A percentile compares a stretch with the other conserved stretches of the same genome.
Evolutionary conservation across 2,797 vertebrate genomes (phyloP).

Genomic region (Rhincodon typus): DNA sequence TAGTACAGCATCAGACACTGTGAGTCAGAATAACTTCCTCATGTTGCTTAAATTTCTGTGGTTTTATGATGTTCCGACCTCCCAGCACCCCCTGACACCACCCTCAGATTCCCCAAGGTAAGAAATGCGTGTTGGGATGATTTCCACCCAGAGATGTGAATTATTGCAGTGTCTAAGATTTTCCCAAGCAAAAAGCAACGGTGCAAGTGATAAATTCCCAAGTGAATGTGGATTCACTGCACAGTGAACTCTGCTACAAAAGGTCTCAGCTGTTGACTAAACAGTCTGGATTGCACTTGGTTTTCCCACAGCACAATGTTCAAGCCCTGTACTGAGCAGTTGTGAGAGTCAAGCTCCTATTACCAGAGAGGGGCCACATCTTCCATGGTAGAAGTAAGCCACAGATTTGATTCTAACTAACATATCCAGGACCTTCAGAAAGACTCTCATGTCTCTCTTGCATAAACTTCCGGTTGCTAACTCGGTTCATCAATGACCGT

Average conservation of each 20-base stretch:
- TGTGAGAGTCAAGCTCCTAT: neutral
- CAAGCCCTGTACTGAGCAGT: neutral
- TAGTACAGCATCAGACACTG: neutral
- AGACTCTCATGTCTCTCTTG: neutral
- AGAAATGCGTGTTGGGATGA: neutral
- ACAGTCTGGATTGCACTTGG: neutral
- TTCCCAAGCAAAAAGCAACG: neutral
- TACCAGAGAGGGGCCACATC: neutral
- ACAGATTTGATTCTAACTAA: neutral
- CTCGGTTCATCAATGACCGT: neutral
- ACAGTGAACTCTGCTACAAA: constrained; percentile 4
- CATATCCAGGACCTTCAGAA: neutral
- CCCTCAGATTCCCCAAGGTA: neutral
- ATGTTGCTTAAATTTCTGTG: neutral
- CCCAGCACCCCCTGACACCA: neutral
- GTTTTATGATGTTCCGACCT: neutral
- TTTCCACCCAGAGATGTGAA: neutral
- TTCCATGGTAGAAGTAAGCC: neutral
- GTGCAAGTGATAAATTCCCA: neutral
- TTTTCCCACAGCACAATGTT: neutral
- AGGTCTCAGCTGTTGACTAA: neutral
- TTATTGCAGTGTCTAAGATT: neutral
- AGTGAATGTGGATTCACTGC: neutral
- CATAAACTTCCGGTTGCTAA: neutral
- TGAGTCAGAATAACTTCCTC: neutral